Evolutionary conservation across 2,113 vertebrate genomes (phyloP), one percentile per base, ranked within the genome.

Genomic region (Oxyura jamaicensis): DNA sequence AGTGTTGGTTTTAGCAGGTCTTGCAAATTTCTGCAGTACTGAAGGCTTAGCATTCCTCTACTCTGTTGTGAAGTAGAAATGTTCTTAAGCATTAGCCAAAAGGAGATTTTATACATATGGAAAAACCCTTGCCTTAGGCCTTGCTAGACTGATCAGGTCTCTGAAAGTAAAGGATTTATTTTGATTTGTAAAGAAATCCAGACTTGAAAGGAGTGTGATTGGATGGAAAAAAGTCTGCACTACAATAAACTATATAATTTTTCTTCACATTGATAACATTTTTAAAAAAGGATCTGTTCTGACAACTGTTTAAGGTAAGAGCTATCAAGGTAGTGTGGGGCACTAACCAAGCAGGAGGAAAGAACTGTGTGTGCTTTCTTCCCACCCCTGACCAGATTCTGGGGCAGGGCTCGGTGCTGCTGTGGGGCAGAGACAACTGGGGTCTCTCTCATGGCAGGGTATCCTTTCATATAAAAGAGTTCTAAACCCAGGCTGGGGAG

Each of bases 241-340:
- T 80, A 56, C 63, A 83, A 83, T 91, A 80, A 96, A 88, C 23
- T 80, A 5, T 78, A 4, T 90, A 16, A 41, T 81, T 83, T 71
- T 75, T 66, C 41, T 55, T 80, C 90, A 48, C 12, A 13, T 67
- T 71, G 23, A 63, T 42, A 56, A 39, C 48, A 53, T 81, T 81
- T 88, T 93, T 93, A 83, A 91, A 89, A 86, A 89, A 59, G n/a
- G 35, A 65, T 93, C 94, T 93, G 13, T 92, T 89, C 91, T 72
- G 77, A 86, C 39, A 69, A 3, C 44, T 0, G 0, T 84, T 81
- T 69, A 44, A 36, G n/a, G 66, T 87, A 39, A 81, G 58, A 94
- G 19, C 55, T 66, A 21, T 74, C 55, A 62, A 41, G 73, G 31
- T 72, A 52, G 53, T 55, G 41, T 10, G 53, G 78, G 41, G 39